Percentiles rank a stretch among this genome's conserved stretches.
Evolutionary conservation across 1,140 invertebrate genomes (phyloP).

Genomic region (Bathynomus jamesi): DNA sequence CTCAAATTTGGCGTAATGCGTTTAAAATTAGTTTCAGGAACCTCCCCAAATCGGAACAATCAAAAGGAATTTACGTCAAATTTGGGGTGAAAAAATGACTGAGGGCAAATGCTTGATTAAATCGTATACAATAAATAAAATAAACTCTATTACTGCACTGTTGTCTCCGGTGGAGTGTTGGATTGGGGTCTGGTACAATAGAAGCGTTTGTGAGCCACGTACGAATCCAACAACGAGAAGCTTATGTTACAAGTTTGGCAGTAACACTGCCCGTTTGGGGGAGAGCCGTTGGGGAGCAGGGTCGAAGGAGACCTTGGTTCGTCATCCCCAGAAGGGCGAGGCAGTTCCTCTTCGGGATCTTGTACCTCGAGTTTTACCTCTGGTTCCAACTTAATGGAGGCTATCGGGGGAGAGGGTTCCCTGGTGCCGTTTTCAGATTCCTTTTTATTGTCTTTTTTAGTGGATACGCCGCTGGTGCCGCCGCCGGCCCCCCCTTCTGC

Average conservation of each 20-base stretch:
- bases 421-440: constrained; percentile 22
- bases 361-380: constrained; percentile 36
- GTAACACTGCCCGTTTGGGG: constrained; percentile 67
- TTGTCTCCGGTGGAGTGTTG: constrained; percentile 43
- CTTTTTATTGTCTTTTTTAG: constrained; percentile 5
- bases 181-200: constrained; percentile 73
- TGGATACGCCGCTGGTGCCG: background rate
- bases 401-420: constrained; percentile 21
- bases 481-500: background rate
- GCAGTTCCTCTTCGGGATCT: constrained; percentile 32
- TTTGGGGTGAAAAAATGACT: no score
- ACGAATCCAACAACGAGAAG: constrained; percentile 83
- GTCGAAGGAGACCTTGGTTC: constrained; percentile 4
- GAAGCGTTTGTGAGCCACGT: constrained; percentile 90
- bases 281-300: constrained; percentile 11
- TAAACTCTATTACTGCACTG: constrained; percentile 45
- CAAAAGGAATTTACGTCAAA: no score
- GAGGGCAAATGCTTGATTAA: no score
- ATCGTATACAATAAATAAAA: no score
- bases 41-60: no score
- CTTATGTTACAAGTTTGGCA: constrained; percentile 92
- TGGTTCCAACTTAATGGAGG: constrained; percentile 32
- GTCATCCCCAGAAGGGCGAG: background rate
- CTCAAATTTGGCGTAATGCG: no score
- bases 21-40: no score